Conservation (phyloP, 2,888 invertebrate genomes). For the Blomia tropicalis region DNA sequence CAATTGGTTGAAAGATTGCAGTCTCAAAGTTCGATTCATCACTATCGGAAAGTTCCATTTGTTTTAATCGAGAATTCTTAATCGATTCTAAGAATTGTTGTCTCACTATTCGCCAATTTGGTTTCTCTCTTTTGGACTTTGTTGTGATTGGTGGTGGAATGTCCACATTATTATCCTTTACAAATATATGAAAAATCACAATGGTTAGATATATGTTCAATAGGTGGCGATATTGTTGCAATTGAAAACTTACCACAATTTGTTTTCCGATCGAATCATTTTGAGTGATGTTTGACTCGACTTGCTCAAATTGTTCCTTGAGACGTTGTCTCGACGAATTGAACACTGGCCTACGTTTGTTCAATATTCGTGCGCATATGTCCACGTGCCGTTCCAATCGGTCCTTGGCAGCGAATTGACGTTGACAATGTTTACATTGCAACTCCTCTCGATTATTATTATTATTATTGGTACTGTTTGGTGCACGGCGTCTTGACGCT, state of each 20-base stretch:
- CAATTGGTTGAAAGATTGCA: no score
- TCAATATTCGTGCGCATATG: constrained; percentile 1
- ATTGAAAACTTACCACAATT: neutral
- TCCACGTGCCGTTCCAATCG: constrained; percentile 6
- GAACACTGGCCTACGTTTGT: constrained; percentile 1
- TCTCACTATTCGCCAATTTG: no score
- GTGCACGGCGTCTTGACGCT: no score
- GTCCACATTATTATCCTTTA: no score
- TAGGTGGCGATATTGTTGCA: neutral
- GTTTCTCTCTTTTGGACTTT: no score
- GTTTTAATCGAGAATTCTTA: no score
- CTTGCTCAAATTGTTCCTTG: neutral
- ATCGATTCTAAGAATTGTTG: no score
- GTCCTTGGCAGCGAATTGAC: constrained; percentile 12
- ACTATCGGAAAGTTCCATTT: no score
- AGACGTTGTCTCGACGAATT: constrained; percentile 3
- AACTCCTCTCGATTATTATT: constrained; percentile 5
- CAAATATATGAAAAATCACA: no score
- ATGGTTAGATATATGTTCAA: no score
- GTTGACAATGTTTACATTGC: constrained; percentile 10
- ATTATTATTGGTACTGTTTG: neutral
- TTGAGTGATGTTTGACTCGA: neutral
- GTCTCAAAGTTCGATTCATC: no score
- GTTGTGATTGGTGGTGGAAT: no score
- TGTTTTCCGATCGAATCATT: neutral